Base-by-base conservation (phyloP, 2,113 vertebrate genomes). In the Syngnathus typhle region DNA sequence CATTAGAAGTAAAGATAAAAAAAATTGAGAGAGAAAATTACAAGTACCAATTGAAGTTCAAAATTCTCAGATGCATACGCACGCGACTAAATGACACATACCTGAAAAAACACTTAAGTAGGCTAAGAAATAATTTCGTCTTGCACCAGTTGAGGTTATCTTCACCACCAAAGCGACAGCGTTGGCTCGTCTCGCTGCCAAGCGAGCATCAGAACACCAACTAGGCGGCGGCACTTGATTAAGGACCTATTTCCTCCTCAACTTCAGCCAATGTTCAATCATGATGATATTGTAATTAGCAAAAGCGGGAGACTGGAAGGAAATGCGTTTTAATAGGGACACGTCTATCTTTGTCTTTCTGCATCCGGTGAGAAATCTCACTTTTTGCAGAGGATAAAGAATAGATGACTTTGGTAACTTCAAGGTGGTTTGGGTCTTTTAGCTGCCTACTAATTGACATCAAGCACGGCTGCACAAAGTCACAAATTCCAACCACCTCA, bases 191-290 rank as follows among this genome's bases (percentile, higher is more conserved):
- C 65, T 75, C 74, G 75, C 78, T 80, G 83, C 82, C 76, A 78
- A 86, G 60, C 7, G 49, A 18, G n/a, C 74, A 79, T 80, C 71
- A 80, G 81, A 76, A 82, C 82, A 82, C 80, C 80, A 78, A 83
- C 84, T 78, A 81, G 44, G 70, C 86, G 82, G 82, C 80, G 74
- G 76, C 77, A 85, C 85, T 78, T 88, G 85, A 90, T 89, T 80
- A 87, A 32, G 86, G 87, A 84, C 75, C 84, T 83, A 87, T 88
- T 84, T 87, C 85, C 84, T 86, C 76, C 79, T 85, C 78, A 85
- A 80, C 74, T 70, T 86, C 83, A 82, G 87, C 88, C 85, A 88
- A 89, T 79, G 89, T 86, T 85, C 82, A 87, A 88, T 89, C 87
- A 84, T 67, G 80, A 78, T 81, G 79, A 87, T 82, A 79, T 84